These are phyloP conservation scores for Tenualosa thibaudeaui DNA, from an alignment of 2,797 vertebrate species.

Conservation along the genomic window DNA sequence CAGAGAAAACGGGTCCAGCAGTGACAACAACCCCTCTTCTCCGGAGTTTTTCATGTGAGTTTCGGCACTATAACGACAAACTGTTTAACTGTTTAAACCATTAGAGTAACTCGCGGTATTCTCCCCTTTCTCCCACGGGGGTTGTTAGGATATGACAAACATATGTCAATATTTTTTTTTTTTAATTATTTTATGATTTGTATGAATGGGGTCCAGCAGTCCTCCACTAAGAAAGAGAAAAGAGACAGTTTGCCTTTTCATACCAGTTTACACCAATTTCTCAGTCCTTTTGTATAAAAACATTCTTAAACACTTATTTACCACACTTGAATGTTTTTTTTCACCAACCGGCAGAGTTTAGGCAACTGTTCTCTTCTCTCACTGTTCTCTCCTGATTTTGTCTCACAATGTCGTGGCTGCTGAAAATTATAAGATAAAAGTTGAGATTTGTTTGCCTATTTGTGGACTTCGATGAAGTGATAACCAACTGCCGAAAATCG, in stretches of 20 bases:
- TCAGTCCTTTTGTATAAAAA: background rate
- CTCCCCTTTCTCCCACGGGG: background rate
- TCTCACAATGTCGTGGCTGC: background rate
- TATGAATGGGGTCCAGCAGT: conserved; percentile 16
- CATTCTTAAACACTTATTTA: background rate
- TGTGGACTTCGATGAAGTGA: background rate
- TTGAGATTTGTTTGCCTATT: background rate
- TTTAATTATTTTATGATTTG: background rate
- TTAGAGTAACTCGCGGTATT: background rate
- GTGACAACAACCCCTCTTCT: conserved; percentile 95
- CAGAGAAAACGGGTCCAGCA: conserved; percentile 93
- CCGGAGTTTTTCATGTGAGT: conserved; percentile 99
- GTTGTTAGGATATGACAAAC: background rate
- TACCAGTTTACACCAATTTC: background rate
- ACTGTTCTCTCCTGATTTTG: background rate
- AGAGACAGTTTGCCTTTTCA: background rate
- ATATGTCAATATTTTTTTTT: background rate
- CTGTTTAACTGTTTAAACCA: background rate
- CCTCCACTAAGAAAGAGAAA: background rate
- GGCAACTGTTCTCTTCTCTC: background rate
- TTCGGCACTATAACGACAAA: conserved; percentile 39
- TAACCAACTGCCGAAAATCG: background rate
- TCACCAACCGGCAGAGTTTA: background rate
- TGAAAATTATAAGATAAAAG: background rate
- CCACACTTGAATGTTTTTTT: background rate